These are phyloP conservation scores for Chelonia mydas DNA, from an alignment of 2,797 vertebrate species.

Conservation along the genomic window DNA sequence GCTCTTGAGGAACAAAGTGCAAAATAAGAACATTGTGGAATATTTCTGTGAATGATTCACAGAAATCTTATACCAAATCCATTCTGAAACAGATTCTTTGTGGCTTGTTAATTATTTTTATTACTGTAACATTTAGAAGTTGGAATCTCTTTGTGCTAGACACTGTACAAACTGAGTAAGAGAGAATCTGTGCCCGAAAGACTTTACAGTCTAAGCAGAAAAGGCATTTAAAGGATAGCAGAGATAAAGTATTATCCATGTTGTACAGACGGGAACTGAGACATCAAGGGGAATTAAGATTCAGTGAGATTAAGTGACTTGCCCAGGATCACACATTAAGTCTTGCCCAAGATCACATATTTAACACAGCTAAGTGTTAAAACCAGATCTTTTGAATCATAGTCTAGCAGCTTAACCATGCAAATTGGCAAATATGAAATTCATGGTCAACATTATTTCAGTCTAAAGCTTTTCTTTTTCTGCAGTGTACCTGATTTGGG, in stretches of 20 bases:
- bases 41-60: neutral
- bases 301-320: neutral
- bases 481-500: neutral
- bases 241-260: neutral
- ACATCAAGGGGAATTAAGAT: neutral
- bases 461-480: neutral
- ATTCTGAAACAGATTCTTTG: neutral
- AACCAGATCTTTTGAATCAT: neutral
- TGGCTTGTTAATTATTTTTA: neutral
- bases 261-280: neutral
- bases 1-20: neutral
- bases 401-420: neutral
- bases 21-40: fast-evolving
- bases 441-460: neutral
- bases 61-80: neutral
- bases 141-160: neutral
- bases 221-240: neutral
- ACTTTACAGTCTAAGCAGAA: neutral
- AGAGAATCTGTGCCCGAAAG: neutral
- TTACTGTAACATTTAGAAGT: neutral
- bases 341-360: too few species aligned
- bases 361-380: neutral
- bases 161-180: neutral
- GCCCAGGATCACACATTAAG: fast-evolving
- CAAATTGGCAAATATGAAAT: neutral